Conservation (phyloP, 2,113 vertebrate genomes). For the Semicossyphus pulcher region DNA sequence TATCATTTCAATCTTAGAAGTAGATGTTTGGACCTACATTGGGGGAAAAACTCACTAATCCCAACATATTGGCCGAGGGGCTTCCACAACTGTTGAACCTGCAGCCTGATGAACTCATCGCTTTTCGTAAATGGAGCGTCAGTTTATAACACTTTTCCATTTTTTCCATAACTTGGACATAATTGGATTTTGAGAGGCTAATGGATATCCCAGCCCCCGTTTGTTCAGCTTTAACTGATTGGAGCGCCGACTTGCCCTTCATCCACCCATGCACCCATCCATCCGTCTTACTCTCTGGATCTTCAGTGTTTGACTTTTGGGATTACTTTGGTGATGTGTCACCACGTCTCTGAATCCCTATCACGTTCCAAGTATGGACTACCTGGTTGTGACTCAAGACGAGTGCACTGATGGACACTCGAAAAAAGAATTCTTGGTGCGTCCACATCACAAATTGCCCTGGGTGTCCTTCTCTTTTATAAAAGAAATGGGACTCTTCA, state of each 20-base stretch:
- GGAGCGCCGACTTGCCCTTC: constrained; percentile 29
- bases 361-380: constrained; percentile 9
- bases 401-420: constrained; percentile 9
- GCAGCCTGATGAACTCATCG: constrained; percentile 67
- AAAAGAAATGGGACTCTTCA: background rate
- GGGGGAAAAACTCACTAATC: constrained; percentile 44
- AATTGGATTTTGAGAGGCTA: constrained; percentile 71
- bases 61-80: constrained; percentile 19
- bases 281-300: constrained; percentile 26
- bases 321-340: constrained; percentile 21
- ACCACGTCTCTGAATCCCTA: background rate
- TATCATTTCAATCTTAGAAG: constrained; percentile 17
- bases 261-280: too few relatives aligned
- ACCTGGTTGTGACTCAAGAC: background rate
- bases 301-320: constrained; percentile 21
- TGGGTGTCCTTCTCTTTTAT: too few relatives aligned
- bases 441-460: constrained; percentile 16
- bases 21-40: constrained; percentile 29
- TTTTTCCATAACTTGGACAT: constrained; percentile 73
- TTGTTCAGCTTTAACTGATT: constrained; percentile 48
- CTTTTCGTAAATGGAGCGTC: constrained; percentile 60
- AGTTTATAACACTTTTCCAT: constrained; percentile 50
- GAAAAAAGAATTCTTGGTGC: constrained; percentile 5
- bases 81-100: constrained; percentile 43
- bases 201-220: constrained; percentile 73